A percentile compares a stretch with the other conserved stretches of the same genome.
Evolutionary conservation across 2,797 vertebrate genomes (phyloP).

Genomic region (Hyperoplus lanceolatus): DNA sequence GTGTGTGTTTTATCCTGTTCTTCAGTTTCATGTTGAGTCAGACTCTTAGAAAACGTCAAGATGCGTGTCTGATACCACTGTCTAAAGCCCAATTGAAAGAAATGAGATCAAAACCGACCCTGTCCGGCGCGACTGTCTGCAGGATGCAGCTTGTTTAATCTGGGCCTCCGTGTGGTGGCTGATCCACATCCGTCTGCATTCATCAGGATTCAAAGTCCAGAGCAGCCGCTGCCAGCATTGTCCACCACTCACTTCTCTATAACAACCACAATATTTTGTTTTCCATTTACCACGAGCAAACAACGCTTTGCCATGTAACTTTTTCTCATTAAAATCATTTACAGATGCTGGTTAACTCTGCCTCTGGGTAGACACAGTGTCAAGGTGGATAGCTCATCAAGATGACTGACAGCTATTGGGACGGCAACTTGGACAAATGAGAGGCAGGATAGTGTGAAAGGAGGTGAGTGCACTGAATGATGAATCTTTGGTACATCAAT

Average conservation of each 20-base stretch:
- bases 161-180: slow-evolving; percentile 16
- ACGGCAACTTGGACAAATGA: slow-evolving; percentile 19
- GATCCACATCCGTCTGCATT: slow-evolving; percentile 36
- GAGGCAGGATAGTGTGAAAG: background rate
- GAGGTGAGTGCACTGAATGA: background rate
- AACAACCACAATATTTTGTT: slow-evolving; percentile 11
- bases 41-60: slow-evolving; percentile 17
- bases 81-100: slow-evolving; percentile 9
- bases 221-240: background rate
- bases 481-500: background rate
- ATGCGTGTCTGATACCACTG: slow-evolving; percentile 13
- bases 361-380: slow-evolving; percentile 4
- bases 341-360: slow-evolving; percentile 8
- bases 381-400: slow-evolving; percentile 14
- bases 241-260: slow-evolving; percentile 5
- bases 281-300: background rate
- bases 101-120: slow-evolving; percentile 24
- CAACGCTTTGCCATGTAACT: background rate
- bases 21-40: background rate
- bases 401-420: slow-evolving; percentile 21
- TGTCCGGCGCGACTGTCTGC: background rate
- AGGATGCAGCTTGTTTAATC: slow-evolving; percentile 31
- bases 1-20: slow-evolving; percentile 1
- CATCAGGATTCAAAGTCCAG: slow-evolving; percentile 31
- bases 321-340: slow-evolving; percentile 43